These are phyloP conservation scores for Siphamia tubifer DNA, from an alignment of 2,113 vertebrate species.

Conservation along the genomic window DNA sequence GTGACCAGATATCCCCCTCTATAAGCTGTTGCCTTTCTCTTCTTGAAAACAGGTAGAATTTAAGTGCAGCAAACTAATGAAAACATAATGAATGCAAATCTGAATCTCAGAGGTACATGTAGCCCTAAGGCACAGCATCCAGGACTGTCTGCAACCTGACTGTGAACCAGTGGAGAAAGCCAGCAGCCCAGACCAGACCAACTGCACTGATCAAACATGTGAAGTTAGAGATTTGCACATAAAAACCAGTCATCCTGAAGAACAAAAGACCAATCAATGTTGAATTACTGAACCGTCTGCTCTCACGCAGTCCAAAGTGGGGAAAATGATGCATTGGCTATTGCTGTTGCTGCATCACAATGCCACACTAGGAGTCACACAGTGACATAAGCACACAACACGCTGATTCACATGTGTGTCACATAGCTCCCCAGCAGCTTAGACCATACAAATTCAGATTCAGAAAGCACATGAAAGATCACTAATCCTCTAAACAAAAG, in stretches of 20 bases:
- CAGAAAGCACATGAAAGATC: constrained; percentile 23
- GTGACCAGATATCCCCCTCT: too few species aligned
- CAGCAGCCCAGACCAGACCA: background rate
- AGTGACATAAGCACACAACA: constrained; percentile 29
- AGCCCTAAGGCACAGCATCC: constrained; percentile 44
- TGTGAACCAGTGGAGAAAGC: constrained; percentile 32
- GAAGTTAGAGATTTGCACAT: constrained; percentile 6
- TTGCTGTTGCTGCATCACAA: constrained; percentile 57
- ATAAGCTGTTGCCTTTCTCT: background rate
- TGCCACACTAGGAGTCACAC: constrained; percentile 35
- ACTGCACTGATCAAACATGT: background rate
- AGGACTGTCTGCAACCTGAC: constrained; percentile 43
- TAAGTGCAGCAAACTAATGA: background rate
- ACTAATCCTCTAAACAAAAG: constrained; percentile 65
- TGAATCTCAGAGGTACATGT: background rate
- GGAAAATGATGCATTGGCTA: constrained; percentile 48
- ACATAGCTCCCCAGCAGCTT: background rate
- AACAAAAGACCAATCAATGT: constrained; percentile 33
- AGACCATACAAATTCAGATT: constrained; percentile 34
- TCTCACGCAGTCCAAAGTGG: background rate
- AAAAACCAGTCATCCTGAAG: constrained; percentile 3
- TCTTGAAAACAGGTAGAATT: background rate
- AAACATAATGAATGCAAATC: background rate
- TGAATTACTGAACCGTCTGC: constrained; percentile 30
- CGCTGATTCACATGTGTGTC: constrained; percentile 50